These are phyloP conservation scores for Phymastichus coffea DNA, from an alignment of 1,140 invertebrate genomes.

Conservation along the genomic window DNA sequence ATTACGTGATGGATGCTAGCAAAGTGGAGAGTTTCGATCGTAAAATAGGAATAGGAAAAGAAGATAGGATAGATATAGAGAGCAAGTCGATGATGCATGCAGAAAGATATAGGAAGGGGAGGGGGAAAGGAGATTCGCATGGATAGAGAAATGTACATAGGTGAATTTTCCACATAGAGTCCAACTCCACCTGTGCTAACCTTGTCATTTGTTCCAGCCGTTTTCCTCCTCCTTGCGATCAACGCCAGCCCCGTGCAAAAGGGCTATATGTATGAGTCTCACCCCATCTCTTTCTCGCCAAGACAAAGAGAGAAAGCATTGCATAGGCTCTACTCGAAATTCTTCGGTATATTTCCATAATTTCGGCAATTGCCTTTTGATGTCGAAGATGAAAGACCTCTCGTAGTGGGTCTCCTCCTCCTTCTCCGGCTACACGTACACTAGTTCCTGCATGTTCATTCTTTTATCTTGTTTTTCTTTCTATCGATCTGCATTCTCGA, in stretches of 20 bases:
- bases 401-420: constrained; percentile 30
- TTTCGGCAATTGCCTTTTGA: constrained; percentile 54
- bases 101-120: no score
- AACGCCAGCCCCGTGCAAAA: constrained; percentile 45
- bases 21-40: background rate
- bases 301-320: constrained; percentile 32
- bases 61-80: no score
- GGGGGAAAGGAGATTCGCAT: background rate
- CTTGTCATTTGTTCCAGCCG: constrained; percentile 42
- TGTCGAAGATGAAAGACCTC: constrained; percentile 51
- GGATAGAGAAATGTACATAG: background rate
- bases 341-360: constrained; percentile 54
- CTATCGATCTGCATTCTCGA: constrained; percentile 16
- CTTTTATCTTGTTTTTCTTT: constrained; percentile 17
- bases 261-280: no score
- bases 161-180: background rate
- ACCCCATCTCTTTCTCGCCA: no score
- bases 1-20: background rate
- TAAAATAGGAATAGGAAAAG: background rate
- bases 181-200: constrained; percentile 28
- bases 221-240: constrained; percentile 22
- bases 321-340: constrained; percentile 46
- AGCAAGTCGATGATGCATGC: background rate
- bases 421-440: constrained; percentile 19
- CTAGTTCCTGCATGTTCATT: constrained; percentile 20